Base-by-base conservation (phyloP, 2,797 vertebrate species). In the Danio albolineatus region DNA sequence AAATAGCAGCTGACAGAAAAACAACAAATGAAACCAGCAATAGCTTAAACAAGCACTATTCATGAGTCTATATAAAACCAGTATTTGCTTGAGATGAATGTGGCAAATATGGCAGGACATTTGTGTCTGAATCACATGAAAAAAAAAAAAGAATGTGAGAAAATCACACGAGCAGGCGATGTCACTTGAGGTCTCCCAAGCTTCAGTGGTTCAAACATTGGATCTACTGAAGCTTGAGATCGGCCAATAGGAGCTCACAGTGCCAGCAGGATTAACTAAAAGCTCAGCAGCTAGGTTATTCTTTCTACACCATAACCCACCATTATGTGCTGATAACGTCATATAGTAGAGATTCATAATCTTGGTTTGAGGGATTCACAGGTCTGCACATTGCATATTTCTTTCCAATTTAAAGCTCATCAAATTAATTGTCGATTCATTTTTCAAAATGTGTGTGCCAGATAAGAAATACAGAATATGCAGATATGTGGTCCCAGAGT, bases 271-370 rank as follows among this genome's bases (percentile, higher is more conserved):
- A 81, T 81, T 85, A 61, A 78, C 13, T 54, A 65, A 82, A 84
- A 91, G 39, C 80, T 92, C 91, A 89, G 83, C 90, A 83, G 82
- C 69, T 82, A 84, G 85, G 89, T 84, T 67, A 80, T 62, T 65
- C 59, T 74, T 12, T 74, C 82, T 57, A 12, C 41, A 39, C 60
- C 60, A 28, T 73, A 73, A 79, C 49, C 73, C 76, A 81, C 54
- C 38, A 53, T 84, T 73, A 80, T 57, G 60, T 62, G 7, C 39
- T 46, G 0, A 57, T 54, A 53, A 56, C 7, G 1, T 7, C 43
- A 54, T 59, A 19, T 61, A 67, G 39, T 10, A 67, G 8, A 21
- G 44, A 21, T 36, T 46, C n/a, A 28, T 16, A 36, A 43, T 70
- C 10, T 44, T 8, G 51, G 69, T 65, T 4, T 70, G 4, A n/a